Evolutionary conservation across 2,797 vertebrate species (phyloP).

Genomic region (Sphenopsis melanotis): DNA sequence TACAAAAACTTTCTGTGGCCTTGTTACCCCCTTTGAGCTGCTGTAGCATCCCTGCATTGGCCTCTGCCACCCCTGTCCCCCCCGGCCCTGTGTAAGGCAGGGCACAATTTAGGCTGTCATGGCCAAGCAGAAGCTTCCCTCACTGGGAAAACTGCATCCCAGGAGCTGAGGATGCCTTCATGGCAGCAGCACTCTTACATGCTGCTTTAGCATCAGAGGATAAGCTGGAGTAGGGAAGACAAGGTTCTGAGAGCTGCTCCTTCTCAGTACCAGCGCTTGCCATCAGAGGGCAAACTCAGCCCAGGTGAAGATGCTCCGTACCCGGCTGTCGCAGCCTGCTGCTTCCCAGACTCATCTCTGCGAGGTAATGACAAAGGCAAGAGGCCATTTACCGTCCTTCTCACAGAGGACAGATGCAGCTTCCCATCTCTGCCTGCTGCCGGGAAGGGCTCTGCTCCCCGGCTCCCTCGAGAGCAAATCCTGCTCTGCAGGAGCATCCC

Average conservation of each 20-base stretch:
- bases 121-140: neutral
- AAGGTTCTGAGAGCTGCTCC: neutral
- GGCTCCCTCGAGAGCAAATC: neutral
- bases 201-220: neutral
- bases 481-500: neutral
- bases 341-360: neutral
- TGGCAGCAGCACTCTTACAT: neutral
- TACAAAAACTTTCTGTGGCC: neutral
- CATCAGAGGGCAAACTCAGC: slow-evolving; percentile 74
- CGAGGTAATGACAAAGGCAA: neutral
- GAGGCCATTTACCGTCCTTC: neutral
- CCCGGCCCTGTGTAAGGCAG: neutral
- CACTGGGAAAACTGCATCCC: neutral
- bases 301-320: slow-evolving; percentile 30
- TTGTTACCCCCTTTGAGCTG: neutral
- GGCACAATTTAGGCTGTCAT: neutral
- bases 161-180: neutral
- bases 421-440: neutral
- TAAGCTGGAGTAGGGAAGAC: neutral
- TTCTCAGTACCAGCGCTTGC: slow-evolving; percentile 22
- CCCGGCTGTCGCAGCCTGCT: neutral
- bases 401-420: neutral
- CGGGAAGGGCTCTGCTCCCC: neutral
- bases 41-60: neutral
- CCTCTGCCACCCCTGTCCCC: neutral